Evolutionary conservation across 2,797 vertebrate species (phyloP), one percentile per base, ranked within the genome.

Genomic region (Typhlichthys subterraneus): DNA sequence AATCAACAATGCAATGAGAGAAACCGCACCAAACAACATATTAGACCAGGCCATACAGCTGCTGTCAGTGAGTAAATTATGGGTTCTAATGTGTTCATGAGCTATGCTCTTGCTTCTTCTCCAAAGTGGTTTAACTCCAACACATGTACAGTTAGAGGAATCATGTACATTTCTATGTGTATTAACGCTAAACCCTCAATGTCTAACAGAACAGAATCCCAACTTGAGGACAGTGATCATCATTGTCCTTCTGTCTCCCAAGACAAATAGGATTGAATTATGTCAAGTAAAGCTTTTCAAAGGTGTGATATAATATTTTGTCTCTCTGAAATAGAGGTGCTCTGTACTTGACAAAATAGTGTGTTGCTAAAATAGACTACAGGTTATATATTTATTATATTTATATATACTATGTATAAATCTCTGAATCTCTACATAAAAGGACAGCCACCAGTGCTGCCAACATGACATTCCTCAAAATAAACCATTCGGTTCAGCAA

Each of bases 381-480:
- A 71, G 73, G 61, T 74, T 82, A 84, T 72, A 57, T 67, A 57
- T 53, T 19, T 15, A 55, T 42, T 50, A 60, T 60, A 60, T 60
- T 50, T 60, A 85, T 79, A 76, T 75, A 80, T 81, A 53, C 77
- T 76, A 82, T 79, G 80, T 88, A 84, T 87, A 88, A 85, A 85
- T 82, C 80, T 66, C 84, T 70, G 70, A 83, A 82, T 83, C 72
- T 86, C 67, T 70, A 67, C 59, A 76, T 65, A 83, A 64, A 80
- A 79, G 76, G 83, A 84, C 90, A 77, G 89, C 89, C 85, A 84
- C 89, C 88, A 83, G 88, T 89, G 90, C 89, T 63, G 84, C 76
- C 89, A 3, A 50, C 81, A 69, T 79, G 72, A 84, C 84, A 84
- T 79, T 83, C 82, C 73, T 84, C 53, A 78, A 85, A 73, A 72